Percentiles rank a stretch among this genome's conserved stretches.
Conservation (phyloP, 2,888 invertebrate genomes). For the Crematogaster levior region DNA sequence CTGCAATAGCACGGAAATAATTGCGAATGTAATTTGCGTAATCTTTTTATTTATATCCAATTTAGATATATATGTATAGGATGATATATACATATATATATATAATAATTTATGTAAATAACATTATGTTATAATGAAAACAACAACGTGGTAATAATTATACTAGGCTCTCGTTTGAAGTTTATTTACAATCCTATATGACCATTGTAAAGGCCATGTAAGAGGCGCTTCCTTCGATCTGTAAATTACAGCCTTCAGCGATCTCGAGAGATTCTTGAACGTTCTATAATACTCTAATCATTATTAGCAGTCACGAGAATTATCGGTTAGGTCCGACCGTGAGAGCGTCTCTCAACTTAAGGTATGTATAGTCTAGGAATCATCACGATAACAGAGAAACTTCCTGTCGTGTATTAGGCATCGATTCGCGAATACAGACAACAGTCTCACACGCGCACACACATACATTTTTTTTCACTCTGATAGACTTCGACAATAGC, state of each 20-base stretch:
- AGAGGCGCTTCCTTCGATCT: constrained; percentile 50
- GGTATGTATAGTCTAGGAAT: constrained; percentile 59
- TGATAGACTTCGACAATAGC: constrained; percentile 75
- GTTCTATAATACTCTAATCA: constrained; percentile 58
- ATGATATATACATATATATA: constrained; percentile 65
- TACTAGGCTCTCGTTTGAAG: constrained; percentile 74
- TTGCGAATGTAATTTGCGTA: constrained; percentile 48
- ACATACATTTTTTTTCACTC: constrained; percentile 29
- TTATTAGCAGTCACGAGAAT: constrained; percentile 30
- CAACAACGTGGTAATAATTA: constrained; percentile 75
- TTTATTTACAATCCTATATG: constrained; percentile 72
- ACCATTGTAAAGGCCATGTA: constrained; percentile 61
- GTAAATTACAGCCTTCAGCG: constrained; percentile 47
- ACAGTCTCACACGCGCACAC: constrained; percentile 12
- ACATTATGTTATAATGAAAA: constrained; percentile 78
- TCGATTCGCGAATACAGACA: constrained; percentile 55
- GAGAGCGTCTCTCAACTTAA: constrained; percentile 56
- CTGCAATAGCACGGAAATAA: constrained; percentile 3
- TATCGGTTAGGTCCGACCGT: constrained; percentile 55
- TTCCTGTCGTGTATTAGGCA: constrained; percentile 68
- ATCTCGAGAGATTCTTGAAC: constrained; percentile 48
- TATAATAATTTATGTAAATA: constrained; percentile 79
- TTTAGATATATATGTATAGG: constrained; percentile 64
- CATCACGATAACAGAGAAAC: constrained; percentile 52
- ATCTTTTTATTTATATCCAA: constrained; percentile 74